These are phyloP conservation scores for Hydrotaea cyrtoneurina DNA, from an alignment of 2,888 invertebrate genomes.

Conservation along the genomic window DNA sequence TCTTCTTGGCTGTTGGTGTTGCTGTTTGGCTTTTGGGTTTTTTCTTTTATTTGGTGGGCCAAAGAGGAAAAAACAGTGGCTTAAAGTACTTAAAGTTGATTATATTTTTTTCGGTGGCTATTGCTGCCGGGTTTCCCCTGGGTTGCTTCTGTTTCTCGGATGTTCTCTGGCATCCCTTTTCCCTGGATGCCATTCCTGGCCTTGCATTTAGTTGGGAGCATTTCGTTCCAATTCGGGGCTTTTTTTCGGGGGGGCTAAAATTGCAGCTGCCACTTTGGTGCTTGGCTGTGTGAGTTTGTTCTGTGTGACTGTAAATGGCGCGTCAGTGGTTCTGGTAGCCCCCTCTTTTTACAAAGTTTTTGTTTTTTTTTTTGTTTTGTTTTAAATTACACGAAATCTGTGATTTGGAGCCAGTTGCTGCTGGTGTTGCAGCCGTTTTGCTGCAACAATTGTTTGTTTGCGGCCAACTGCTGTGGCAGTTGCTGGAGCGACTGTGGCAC, in stretches of 20 bases:
- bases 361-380: no score
- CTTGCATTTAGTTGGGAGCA: conserved; percentile 44
- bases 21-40: conserved; percentile 28
- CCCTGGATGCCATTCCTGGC: conserved; percentile 3
- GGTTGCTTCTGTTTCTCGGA: conserved; percentile 60
- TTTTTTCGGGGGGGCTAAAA: conserved; percentile 68
- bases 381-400: conserved; percentile 61
- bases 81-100: conserved; percentile 49
- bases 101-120: conserved; percentile 52
- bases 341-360: conserved; percentile 4
- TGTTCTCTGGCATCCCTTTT: conserved; percentile 52
- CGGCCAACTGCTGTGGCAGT: conserved; percentile 24
- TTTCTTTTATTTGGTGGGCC: background rate
- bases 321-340: conserved; percentile 34
- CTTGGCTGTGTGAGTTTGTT: conserved; percentile 57
- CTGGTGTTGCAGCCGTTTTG: conserved; percentile 42
- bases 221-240: conserved; percentile 53
- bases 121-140: conserved; percentile 40
- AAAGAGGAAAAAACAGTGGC: conserved; percentile 45
- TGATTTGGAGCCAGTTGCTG: conserved; percentile 55
- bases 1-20: conserved; percentile 2
- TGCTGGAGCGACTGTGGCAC: conserved; percentile 42
- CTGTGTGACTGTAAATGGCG: conserved; percentile 34
- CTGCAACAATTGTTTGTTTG: conserved; percentile 41
- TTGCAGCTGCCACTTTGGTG: conserved; percentile 76